Evolutionary conservation across 2,888 invertebrate species (phyloP), one percentile per base, ranked within the genome.

Genomic region (Tanypteryx hageni): DNA sequence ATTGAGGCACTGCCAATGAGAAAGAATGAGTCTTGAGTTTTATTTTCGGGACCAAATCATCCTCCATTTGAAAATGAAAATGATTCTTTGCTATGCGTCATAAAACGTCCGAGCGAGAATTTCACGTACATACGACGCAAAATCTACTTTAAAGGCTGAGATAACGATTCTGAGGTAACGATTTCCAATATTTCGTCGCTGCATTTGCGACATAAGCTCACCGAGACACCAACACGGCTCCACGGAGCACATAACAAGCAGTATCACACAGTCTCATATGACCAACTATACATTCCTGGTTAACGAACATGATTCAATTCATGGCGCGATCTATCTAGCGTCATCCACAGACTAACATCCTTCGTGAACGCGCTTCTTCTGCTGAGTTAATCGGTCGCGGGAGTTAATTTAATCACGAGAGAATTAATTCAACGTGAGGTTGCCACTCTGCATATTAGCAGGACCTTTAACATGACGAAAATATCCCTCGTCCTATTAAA

Each of bases 171-270:
- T 44, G 44, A 27, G 13, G 76, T 76, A 76, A 76, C 76, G 76
- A 76, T 76, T 76, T 76, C 76, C 76, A 76, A 76, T 76, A 76
- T 76, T 76, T 76, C 76, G 76, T 14, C 76, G 76, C 27, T 22
- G 76, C 27, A 27, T 76, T 76, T 11, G 27, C 76, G 27, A 76
- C 76, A 76, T 27, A 76, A 76, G 76, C 76, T 76, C 27, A 76
- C 76, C 22, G 76, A 27, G 22, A 16, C 22, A 8, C 27, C 76
- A 5, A 27, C 22, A 76, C n/a, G 76, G 27, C 22, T 27, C 76
- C 27, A 27, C 27, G 76, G 27, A 76, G 76, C 22, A 76, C 76
- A 27, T 22, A 22, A 76, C 13, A 22, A 76, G 22, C 22, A 13
- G 22, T 27, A 18, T 10, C 27, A 14, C 22, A 4, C 13, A 44